phyloP scores from a whole-genome alignment of 2,888 invertebrate genomes.

The Dione juno region DNA sequence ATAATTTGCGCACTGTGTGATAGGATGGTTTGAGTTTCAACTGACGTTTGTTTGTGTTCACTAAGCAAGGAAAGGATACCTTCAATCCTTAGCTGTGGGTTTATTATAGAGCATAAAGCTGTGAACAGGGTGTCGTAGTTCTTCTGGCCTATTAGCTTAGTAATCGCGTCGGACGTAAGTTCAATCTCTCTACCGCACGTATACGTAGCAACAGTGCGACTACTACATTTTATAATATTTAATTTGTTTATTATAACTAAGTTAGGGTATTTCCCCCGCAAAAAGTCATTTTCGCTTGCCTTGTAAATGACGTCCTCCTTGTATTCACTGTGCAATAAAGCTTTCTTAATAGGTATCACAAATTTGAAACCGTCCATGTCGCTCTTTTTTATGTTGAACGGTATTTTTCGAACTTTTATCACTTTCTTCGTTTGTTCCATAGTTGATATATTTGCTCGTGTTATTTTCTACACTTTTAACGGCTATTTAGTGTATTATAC shows the following conservation, averaged over 20 bases:
- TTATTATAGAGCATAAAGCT: constrained; percentile 65
- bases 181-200: constrained; percentile 47
- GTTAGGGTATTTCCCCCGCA: constrained; percentile 56
- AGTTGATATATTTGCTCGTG: constrained; percentile 30
- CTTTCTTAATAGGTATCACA: constrained; percentile 19
- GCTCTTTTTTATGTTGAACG: constrained; percentile 35
- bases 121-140: constrained; percentile 65
- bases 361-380: constrained; percentile 42
- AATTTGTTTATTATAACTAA: constrained; percentile 56
- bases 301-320: constrained; percentile 60
- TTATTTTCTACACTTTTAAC: background rate
- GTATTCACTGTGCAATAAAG: constrained; percentile 24
- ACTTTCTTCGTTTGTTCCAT: background rate
- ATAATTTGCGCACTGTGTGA: constrained; percentile 44
- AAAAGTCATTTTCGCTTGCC: constrained; percentile 56
- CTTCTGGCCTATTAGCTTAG: constrained; percentile 64
- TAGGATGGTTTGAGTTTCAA: constrained; percentile 57
- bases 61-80: constrained; percentile 64
- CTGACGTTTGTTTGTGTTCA: background rate
- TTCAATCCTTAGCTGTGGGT: constrained; percentile 62
- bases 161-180: constrained; percentile 62
- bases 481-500: background rate
- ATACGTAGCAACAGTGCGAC: constrained; percentile 60
- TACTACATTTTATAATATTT: constrained; percentile 53
- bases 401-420: constrained; percentile 30